Percentiles rank a stretch among this genome's conserved stretches.
Evolutionary conservation across 2,797 vertebrate species (phyloP).

Genomic region (Glyptemys insculpta): DNA sequence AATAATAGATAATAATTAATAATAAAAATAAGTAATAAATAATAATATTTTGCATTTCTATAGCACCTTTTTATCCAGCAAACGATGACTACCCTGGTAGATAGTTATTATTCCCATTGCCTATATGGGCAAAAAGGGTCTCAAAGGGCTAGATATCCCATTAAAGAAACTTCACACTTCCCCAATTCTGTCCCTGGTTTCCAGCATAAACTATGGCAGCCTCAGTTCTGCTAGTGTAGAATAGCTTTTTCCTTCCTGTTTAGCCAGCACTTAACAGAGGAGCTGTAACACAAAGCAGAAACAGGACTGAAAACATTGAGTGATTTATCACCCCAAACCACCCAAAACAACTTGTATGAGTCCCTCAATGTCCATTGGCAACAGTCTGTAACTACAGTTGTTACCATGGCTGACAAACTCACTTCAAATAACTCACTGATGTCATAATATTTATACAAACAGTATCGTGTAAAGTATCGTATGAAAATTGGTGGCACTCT

Average conservation of each 20-base stretch:
- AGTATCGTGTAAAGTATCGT: neutral
- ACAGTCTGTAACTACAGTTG: neutral
- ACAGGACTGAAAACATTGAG: neutral
- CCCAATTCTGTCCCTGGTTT: neutral
- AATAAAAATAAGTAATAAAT: neutral
- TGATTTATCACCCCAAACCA: neutral
- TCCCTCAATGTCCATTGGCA: neutral
- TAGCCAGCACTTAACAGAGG: too few species aligned
- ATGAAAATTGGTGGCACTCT: too few species aligned
- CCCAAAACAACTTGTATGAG: neutral
- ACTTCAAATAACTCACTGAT: neutral
- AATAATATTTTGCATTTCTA: neutral
- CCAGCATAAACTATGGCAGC: neutral
- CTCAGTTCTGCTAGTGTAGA: neutral
- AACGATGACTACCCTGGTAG: neutral
- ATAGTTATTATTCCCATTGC: neutral
- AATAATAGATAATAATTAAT: neutral
- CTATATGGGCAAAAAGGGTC: neutral
- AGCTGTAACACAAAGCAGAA: neutral
- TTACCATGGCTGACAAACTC: neutral
- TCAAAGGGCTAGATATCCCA: neutral
- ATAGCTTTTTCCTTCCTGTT: neutral
- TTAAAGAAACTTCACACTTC: neutral
- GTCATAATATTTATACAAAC: neutral
- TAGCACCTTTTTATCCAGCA: neutral